Conservation (phyloP, 2,888 invertebrate genomes). For the Ectemnius lituratus region DNA sequence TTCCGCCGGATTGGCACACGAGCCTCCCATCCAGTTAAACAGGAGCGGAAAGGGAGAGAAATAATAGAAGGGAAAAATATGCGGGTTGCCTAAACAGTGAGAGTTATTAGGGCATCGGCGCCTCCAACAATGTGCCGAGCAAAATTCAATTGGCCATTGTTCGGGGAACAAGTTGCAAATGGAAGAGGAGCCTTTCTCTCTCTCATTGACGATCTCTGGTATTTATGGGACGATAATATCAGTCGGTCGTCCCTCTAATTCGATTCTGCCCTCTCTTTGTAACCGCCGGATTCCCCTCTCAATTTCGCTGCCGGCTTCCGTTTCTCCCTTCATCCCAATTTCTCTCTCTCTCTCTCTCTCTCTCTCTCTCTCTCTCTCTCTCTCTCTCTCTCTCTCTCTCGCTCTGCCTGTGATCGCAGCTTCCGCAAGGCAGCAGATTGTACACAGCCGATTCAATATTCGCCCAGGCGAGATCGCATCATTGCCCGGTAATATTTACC, state of each 20-base stretch:
- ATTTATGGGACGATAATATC: constrained; percentile 35
- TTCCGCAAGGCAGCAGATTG: constrained; percentile 16
- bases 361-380: neutral
- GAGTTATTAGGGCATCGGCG: constrained; percentile 39
- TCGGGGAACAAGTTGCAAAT: constrained; percentile 47
- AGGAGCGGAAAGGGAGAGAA: neutral
- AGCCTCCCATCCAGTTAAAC: neutral
- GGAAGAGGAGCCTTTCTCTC: constrained; percentile 15
- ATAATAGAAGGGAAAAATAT: constrained; percentile 23
- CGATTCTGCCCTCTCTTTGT: neutral
- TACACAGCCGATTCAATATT: constrained; percentile 31
- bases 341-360: neutral
- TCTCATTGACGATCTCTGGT: neutral
- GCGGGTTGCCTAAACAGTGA: constrained; percentile 36
- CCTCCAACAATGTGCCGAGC: constrained; percentile 11
- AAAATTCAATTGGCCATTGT: constrained; percentile 48
- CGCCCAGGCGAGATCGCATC: constrained; percentile 33
- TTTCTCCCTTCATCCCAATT: neutral
- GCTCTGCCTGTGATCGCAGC: neutral
- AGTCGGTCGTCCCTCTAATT: constrained; percentile 4
- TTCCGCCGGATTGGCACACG: neutral
- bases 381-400: neutral
- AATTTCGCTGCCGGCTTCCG: neutral
- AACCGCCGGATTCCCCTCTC: neutral
- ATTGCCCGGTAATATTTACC: constrained; percentile 42